Evolutionary conservation across 1,140 invertebrate species (phyloP), one percentile per base, ranked within the genome.

Genomic region (Drosophila kurseongensis): DNA sequence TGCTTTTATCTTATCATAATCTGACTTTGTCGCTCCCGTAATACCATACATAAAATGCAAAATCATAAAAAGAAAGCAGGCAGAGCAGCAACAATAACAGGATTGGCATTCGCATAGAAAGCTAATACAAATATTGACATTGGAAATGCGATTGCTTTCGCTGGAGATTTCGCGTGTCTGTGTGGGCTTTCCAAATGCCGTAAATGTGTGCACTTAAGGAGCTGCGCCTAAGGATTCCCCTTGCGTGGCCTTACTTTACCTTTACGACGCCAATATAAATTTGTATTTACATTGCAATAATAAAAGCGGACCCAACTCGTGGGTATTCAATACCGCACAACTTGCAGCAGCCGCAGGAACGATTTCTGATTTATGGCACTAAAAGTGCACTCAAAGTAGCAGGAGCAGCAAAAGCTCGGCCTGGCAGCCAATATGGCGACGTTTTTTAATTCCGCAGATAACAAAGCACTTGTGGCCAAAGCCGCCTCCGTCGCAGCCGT

Each of bases 181-280:
- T 44, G 14, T 35, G 27, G 36, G 68, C 16, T 58, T 56, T 32
- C 57, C 47, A n/a, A 47, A 48, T 36, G 51, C 38, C 35, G 60
- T 36, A 54, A 41, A 27, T 51, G 32, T 60, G 50, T 59, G 75
- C 75, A 75, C 83, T 78, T 82, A 83, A 88, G 82, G 63, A 73
- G 60, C 69, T 88, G 84, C 50, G 65, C 51, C 72, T 60, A 78
- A 83, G 80, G 75, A 80, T 79, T 85, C 29, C 18, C 61, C 71
- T 68, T 54, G 50, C 10, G 18, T 5, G 18, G 47, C 38, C 27
- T 41, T 29, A 10, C n/a, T 10, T 52, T 82, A 91, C 89, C 89
- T 91, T 91, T 91, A 91, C 89, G 83, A 89, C 84, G 78, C 80
- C 83, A 88, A 91, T 91, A 89, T 91, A 91, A 91, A 89, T 91